These are phyloP conservation scores for Synergus itoensis DNA, from an alignment of 2,888 invertebrate genomes.

Conservation along the genomic window DNA sequence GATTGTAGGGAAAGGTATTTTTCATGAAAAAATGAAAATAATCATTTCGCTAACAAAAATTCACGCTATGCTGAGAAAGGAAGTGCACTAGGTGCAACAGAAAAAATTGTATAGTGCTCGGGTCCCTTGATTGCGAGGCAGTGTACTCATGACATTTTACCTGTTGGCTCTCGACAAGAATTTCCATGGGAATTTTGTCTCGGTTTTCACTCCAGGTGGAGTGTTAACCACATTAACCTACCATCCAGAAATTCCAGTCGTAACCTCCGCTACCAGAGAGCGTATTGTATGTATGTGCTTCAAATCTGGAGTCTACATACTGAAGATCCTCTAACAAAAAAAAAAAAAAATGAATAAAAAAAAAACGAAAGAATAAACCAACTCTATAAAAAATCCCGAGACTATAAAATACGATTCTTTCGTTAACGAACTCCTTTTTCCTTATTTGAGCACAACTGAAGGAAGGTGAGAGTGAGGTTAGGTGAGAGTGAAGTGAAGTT, in stretches of 20 bases:
- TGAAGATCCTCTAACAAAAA: neutral
- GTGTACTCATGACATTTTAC: conserved; percentile 22
- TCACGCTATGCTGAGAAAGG: neutral
- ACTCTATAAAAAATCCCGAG: neutral
- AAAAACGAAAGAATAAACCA: neutral
- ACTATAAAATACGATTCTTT: neutral
- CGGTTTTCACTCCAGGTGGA: conserved; percentile 29
- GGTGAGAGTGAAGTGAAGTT: too few relatives aligned
- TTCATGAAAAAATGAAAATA: neutral
- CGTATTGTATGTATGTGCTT: neutral
- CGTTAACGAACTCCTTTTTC: neutral
- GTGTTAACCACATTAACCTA: conserved; percentile 24
- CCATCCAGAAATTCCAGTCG: conserved; percentile 5
- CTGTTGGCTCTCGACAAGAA: neutral
- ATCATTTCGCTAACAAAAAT: neutral
- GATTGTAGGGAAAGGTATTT: neutral
- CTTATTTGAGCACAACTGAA: too few relatives aligned
- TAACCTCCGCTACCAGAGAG: neutral
- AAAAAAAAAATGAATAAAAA: neutral
- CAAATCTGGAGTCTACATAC: neutral
- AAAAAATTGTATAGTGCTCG: conserved; percentile 5
- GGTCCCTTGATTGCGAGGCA: conserved; percentile 25
- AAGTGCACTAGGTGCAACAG: conserved; percentile 14
- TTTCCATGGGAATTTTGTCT: conserved; percentile 33
- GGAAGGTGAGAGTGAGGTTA: too few relatives aligned